These are phyloP conservation scores for Chelonus formosanus DNA, from an alignment of 2,888 invertebrate species.

Conservation along the genomic window DNA sequence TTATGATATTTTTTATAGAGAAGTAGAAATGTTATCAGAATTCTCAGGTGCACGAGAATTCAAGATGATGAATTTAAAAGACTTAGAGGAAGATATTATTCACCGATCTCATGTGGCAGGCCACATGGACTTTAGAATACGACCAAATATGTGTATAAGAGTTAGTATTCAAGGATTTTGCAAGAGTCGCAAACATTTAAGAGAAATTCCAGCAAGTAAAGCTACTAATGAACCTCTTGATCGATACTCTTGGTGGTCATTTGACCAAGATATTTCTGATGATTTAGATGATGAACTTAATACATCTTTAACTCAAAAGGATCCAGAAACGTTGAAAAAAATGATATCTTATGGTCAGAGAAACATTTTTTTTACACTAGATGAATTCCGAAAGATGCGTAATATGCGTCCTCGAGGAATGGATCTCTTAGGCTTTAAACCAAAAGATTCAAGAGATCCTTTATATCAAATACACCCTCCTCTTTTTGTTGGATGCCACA, in stretches of 20 bases:
- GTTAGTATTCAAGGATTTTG: slow-evolving; percentile 17
- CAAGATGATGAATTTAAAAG: background rate
- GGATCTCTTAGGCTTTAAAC: slow-evolving; percentile 22
- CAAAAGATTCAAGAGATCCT: background rate
- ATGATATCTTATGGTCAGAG: background rate
- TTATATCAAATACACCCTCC: slow-evolving; percentile 7
- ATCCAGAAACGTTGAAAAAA: background rate
- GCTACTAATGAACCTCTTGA: slow-evolving; percentile 29
- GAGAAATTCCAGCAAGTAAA: background rate
- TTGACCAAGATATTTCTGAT: background rate
- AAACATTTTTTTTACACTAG: slow-evolving; percentile 12
- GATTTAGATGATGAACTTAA: background rate
- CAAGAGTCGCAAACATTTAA: background rate
- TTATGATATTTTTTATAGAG: slow-evolving; percentile 24
- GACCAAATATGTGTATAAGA: slow-evolving; percentile 2
- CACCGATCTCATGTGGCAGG: background rate
- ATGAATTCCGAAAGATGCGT: background rate
- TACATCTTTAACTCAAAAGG: background rate
- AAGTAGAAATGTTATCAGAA: slow-evolving; percentile 22
- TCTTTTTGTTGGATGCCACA: slow-evolving; percentile 16
- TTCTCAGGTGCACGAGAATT: background rate
- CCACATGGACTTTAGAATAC: slow-evolving; percentile 12
- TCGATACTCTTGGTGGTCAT: background rate
- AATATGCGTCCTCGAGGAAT: slow-evolving; percentile 11
- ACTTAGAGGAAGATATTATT: slow-evolving; percentile 18